Evolutionary conservation across 2,888 invertebrate genomes (phyloP).

Genomic region (Nebria brevicollis): DNA sequence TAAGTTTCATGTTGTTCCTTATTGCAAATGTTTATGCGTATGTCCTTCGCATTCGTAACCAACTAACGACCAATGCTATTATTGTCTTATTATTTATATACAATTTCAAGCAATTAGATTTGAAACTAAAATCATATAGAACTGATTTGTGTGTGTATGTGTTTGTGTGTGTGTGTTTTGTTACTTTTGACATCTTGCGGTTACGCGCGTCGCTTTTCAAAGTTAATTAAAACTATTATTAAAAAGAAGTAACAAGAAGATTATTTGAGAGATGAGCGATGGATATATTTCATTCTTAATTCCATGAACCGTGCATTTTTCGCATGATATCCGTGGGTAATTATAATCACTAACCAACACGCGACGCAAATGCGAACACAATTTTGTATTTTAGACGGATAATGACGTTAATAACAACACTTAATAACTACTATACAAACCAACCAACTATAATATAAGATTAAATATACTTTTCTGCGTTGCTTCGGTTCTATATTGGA

Average conservation of each 20-base stretch:
- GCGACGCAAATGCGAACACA: conserved; percentile 11
- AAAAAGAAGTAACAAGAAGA: conserved; percentile 26
- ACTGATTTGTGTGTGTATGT: too few species aligned
- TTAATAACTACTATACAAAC: background rate
- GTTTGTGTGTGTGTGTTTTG: too few species aligned
- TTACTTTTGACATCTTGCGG: too few species aligned
- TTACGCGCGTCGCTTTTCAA: background rate
- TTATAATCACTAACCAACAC: conserved; percentile 14
- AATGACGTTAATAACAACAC: background rate
- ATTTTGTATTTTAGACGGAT: conserved; percentile 10
- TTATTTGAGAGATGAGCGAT: conserved; percentile 11
- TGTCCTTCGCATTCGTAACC: too few species aligned
- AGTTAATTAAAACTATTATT: conserved; percentile 39
- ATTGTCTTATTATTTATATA: too few species aligned
- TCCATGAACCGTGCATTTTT: conserved; percentile 6
- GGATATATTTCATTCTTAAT: conserved; percentile 12
- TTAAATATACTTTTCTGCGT: too few species aligned
- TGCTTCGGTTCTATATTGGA: too few species aligned
- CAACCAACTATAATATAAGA: background rate
- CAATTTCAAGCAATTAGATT: too few species aligned
- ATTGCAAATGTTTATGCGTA: too few species aligned
- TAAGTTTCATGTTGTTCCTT: too few species aligned
- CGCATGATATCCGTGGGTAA: conserved; percentile 11
- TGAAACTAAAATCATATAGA: too few species aligned
- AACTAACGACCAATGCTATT: too few species aligned